A percentile compares a stretch with the other conserved stretches of the same genome.
phyloP scores from a whole-genome alignment of 2,797 vertebrate species.

The Fistularia tabacaria region DNA sequence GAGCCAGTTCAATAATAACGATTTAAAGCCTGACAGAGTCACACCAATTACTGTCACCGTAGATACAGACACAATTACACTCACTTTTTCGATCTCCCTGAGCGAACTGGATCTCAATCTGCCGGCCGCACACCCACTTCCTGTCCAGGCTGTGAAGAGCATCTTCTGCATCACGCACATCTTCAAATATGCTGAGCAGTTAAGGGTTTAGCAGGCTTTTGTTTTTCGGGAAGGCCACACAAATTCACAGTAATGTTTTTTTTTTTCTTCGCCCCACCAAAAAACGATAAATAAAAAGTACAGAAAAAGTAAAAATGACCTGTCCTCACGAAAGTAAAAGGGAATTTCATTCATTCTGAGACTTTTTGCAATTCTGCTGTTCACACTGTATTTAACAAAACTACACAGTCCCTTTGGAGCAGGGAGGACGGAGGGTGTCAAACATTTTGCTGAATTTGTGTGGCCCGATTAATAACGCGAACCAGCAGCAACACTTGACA shows the following conservation, averaged over 20 bases:
- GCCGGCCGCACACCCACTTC: conserved; percentile 97
- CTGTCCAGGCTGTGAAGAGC: conserved; percentile 96
- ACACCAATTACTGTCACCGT: background rate
- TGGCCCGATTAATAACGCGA: conserved; percentile 7
- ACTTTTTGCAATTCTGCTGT: background rate
- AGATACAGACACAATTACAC: conserved; percentile 33
- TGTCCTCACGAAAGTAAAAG: too few relatives aligned
- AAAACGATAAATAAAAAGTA: too few relatives aligned
- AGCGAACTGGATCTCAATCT: conserved; percentile 98
- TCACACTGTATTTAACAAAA: background rate
- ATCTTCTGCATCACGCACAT: conserved; percentile 95
- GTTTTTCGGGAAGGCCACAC: conserved; percentile 27
- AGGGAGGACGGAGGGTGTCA: background rate
- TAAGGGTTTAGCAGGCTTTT: conserved; percentile 80
- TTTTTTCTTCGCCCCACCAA: background rate
- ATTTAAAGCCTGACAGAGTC: too few relatives aligned
- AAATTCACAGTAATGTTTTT: conserved; percentile 17
- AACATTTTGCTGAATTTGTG: conserved; percentile 21
- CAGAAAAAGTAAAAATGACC: too few relatives aligned
- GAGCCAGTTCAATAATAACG: background rate
- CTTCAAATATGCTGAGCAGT: conserved; percentile 92
- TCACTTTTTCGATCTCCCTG: conserved; percentile 97
- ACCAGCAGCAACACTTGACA: background rate
- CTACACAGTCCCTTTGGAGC: background rate
- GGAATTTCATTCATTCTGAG: too few relatives aligned